These are phyloP conservation scores for Falcaria lacertinaria DNA, from an alignment of 2,888 invertebrate genomes.

Conservation along the genomic window DNA sequence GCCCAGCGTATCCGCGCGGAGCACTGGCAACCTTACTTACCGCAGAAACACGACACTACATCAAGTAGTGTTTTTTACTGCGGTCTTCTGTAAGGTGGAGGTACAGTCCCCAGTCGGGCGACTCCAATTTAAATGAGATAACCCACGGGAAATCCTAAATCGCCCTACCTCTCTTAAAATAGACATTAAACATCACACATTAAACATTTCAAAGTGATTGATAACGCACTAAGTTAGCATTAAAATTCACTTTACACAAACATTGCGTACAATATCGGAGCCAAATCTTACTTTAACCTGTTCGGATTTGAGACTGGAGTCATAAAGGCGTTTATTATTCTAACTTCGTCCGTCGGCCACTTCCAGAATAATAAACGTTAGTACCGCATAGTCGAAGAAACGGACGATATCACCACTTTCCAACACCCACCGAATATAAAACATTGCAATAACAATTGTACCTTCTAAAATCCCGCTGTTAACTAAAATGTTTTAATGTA, in stretches of 20 bases:
- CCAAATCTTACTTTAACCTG: slow-evolving; percentile 38
- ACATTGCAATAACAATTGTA: slow-evolving; percentile 10
- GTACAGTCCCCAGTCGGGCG: no score
- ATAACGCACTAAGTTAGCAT: neutral
- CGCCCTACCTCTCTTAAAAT: no score
- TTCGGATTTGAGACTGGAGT: slow-evolving; percentile 49
- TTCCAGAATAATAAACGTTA: slow-evolving; percentile 68
- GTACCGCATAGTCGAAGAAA: slow-evolving; percentile 62
- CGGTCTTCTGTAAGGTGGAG: no score
- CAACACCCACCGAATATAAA: slow-evolving; percentile 56
- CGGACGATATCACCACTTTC: slow-evolving; percentile 62
- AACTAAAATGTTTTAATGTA: slow-evolving; percentile 13
- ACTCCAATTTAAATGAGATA: no score
- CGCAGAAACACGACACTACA: no score
- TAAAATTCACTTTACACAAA: slow-evolving; percentile 13
- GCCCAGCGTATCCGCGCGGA: no score
- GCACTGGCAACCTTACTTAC: no score
- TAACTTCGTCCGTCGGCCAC: slow-evolving; percentile 47
- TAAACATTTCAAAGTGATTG: neutral
- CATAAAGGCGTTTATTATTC: slow-evolving; percentile 57
- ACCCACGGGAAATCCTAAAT: no score
- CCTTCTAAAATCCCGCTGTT: slow-evolving; percentile 18
- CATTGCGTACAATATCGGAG: slow-evolving; percentile 20
- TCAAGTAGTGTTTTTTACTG: no score
- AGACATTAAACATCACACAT: no score